Conservation (phyloP, 2,888 invertebrate genomes). For the Allacma fusca region DNA sequence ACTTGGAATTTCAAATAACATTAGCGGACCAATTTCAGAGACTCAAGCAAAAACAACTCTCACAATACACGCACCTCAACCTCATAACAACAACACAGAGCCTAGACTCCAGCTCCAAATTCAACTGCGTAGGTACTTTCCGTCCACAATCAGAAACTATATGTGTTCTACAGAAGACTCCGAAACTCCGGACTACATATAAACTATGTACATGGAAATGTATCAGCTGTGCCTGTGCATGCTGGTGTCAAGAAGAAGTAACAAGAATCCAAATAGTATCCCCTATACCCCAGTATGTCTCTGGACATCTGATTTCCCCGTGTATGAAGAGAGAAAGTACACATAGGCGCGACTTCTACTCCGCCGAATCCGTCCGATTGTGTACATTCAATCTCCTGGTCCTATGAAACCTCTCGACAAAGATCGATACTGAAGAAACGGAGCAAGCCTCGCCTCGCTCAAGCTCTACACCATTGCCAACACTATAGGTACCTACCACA, state of each 20-base stretch:
- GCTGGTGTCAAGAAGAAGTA: not conserved
- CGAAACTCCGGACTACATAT: too few relatives aligned
- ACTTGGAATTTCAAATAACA: not conserved
- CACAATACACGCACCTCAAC: not conserved
- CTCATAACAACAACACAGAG: conserved; percentile 10
- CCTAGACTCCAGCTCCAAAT: not conserved
- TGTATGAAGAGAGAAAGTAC: conserved; percentile 25
- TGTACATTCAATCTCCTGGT: not conserved
- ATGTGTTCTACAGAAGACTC: too few relatives aligned
- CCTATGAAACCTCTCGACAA: not conserved
- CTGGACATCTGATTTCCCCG: conserved; percentile 28
- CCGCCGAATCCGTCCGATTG: conserved; percentile 19
- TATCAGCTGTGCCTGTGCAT: not conserved
- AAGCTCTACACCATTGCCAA: not conserved
- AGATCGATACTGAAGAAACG: conserved; percentile 59
- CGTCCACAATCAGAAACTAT: not conserved
- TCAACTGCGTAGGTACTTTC: conserved; percentile 8
- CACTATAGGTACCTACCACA: not conserved
- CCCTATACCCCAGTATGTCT: not conserved
- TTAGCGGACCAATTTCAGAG: not conserved
- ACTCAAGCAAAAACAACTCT: not conserved
- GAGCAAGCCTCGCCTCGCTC: not conserved
- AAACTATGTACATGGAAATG: not conserved
- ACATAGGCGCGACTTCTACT: conserved; percentile 31
- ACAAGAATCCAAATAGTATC: not conserved